phyloP scores from a whole-genome alignment of 2,888 invertebrate genomes.

The Cephonodes hylas region DNA sequence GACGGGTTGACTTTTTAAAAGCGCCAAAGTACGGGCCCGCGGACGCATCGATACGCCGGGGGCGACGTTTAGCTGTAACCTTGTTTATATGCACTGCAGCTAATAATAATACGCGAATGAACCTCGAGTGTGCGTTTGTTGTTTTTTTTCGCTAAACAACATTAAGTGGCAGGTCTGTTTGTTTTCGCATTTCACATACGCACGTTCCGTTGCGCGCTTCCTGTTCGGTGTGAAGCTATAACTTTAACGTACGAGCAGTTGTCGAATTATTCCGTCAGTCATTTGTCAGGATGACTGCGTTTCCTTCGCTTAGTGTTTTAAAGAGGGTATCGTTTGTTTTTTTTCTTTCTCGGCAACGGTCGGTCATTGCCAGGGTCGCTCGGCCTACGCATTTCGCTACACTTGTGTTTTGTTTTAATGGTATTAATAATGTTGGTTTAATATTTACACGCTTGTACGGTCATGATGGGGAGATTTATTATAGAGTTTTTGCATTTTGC shows the following conservation, averaged over 20 bases:
- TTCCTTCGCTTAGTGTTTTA: background rate
- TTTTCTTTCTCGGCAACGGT: background rate
- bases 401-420: conserved; percentile 1
- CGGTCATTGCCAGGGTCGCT: conserved; percentile 4
- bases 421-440: conserved; percentile 1
- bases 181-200: conserved; percentile 57
- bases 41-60: conserved; percentile 75
- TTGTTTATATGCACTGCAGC: conserved; percentile 76
- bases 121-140: conserved; percentile 61
- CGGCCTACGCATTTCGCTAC: conserved; percentile 6
- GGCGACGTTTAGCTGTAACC: conserved; percentile 67
- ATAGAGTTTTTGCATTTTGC: background rate
- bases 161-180: conserved; percentile 53
- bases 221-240: conserved; percentile 37
- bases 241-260: conserved; percentile 10
- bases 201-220: conserved; percentile 50
- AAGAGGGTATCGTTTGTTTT: background rate
- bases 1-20: conserved; percentile 79
- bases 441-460: background rate
- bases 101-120: conserved; percentile 74
- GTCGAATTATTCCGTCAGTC: conserved; percentile 6
- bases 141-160: conserved; percentile 56
- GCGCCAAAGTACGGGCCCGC: conserved; percentile 56
- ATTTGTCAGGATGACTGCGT: conserved; percentile 5
- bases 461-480: background rate